phyloP scores from a whole-genome alignment of 1,140 invertebrate species.

The Calliphora vicina region DNA sequence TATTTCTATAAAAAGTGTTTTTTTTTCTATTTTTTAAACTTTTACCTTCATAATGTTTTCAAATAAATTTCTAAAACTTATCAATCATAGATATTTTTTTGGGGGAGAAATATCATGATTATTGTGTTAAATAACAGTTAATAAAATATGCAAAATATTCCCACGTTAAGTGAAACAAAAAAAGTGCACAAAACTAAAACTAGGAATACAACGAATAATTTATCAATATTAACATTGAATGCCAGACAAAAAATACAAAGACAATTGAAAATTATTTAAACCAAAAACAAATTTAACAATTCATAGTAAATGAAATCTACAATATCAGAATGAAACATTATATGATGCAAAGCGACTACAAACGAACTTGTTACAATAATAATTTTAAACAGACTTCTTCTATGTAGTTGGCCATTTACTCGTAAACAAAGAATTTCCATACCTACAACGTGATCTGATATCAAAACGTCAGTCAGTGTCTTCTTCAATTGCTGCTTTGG shows the following conservation, averaged over 20 bases:
- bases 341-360: no score
- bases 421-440: no score
- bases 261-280: background rate
- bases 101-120: background rate
- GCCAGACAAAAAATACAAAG: background rate
- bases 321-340: no score
- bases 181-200: no score
- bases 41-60: background rate
- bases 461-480: background rate
- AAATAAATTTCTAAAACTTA: background rate
- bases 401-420: no score
- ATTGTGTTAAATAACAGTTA: background rate
- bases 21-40: background rate
- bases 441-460: no score
- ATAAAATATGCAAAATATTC: background rate
- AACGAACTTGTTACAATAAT: no score
- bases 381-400: no score
- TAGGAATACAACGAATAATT: background rate
- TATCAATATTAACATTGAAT: conserved; percentile 1
- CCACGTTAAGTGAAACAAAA: background rate
- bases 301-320: background rate
- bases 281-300: background rate
- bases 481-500: background rate
- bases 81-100: background rate
- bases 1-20: background rate